Base-by-base conservation (phyloP, 2,797 vertebrate genomes). In the Etheostoma perlongum region DNA sequence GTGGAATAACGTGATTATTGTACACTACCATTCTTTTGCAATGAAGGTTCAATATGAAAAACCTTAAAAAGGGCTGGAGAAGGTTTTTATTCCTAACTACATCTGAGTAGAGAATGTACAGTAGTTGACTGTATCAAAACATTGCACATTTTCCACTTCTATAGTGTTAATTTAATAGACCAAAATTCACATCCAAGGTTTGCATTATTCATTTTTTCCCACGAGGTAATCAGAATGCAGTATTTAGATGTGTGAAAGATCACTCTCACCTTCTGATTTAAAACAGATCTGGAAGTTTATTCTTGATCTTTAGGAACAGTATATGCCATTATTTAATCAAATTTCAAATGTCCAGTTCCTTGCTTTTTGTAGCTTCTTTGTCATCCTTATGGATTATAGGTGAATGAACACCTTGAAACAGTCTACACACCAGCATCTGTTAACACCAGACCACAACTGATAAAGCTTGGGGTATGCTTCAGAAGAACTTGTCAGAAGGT, bases 1-100 rank as follows among this genome's bases (percentile, higher is more conserved):
- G 53, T 18, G 15, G 67, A 13, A 46, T 51, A 6, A 33, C 2
- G 3, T 47, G 1, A 60, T 54, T 25, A 27, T 30, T 62, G 6
- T 42, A 61, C 55, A 67, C 21, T 59, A 54, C 10, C 12, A 7
- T 36, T 65, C 47, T n/a, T 67, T 59, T 60, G 42, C 40, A 47
- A 5, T 6, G n/a, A 49, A 16, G 21, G 36, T 54, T 55, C 9
- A 64, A 14, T 6, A 53, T 6, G 25, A 57, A 25, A 48, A 36
- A 21, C 2, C 7, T 40, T 62, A 58, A 33, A 52, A 1, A 18
- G 4, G 10, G 57, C 14, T 36, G 21, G 19, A 47, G 46, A 30
- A 42, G 15, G 8, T 27, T 62, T 54, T 52, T 3, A 5, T 33
- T 63, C 25, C 2, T 25, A 27, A 19, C 30, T 66, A 9, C 16